A percentile compares a stretch with the other conserved stretches of the same genome.
Evolutionary conservation across 2,888 invertebrate species (phyloP).

Genomic region (Pollenia angustigena): DNA sequence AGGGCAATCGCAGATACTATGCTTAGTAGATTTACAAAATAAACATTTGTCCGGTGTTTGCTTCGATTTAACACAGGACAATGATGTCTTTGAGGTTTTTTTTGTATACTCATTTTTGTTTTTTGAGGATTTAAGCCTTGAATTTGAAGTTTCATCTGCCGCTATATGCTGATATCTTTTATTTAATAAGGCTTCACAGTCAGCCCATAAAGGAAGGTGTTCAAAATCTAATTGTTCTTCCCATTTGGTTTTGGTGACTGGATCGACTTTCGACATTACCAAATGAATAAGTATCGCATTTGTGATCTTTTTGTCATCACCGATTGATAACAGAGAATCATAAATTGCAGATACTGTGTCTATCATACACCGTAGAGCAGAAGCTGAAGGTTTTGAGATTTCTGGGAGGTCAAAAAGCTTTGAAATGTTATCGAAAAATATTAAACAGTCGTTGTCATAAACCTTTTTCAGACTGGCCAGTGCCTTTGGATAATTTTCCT

Average conservation of each 20-base stretch:
- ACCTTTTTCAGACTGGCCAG: not conserved
- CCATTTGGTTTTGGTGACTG: not conserved
- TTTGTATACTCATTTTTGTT: not conserved
- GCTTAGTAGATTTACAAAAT: too few species aligned
- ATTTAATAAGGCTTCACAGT: constrained; percentile 16
- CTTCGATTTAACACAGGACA: too few species aligned
- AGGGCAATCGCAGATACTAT: not conserved
- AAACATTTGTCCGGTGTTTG: not conserved
- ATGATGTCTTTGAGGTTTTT: too few species aligned
- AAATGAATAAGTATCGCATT: constrained; percentile 21
- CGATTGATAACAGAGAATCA: not conserved
- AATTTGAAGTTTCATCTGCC: constrained; percentile 1
- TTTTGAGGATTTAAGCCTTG: not conserved
- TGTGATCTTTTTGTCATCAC: constrained; percentile 19
- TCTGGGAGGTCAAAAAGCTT: too few species aligned
- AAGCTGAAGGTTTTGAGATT: not conserved
- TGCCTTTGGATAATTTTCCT: not conserved
- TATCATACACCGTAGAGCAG: not conserved
- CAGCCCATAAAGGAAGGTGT: not conserved
- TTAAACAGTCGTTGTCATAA: too few species aligned
- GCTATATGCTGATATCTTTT: constrained; percentile 28
- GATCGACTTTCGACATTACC: constrained; percentile 9
- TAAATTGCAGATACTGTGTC: not conserved
- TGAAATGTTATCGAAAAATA: too few species aligned
- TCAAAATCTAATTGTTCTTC: constrained; percentile 17